Evolutionary conservation across 2,888 invertebrate genomes (phyloP), one percentile per base, ranked within the genome.

Genomic region (Drymonia ruficornis): DNA sequence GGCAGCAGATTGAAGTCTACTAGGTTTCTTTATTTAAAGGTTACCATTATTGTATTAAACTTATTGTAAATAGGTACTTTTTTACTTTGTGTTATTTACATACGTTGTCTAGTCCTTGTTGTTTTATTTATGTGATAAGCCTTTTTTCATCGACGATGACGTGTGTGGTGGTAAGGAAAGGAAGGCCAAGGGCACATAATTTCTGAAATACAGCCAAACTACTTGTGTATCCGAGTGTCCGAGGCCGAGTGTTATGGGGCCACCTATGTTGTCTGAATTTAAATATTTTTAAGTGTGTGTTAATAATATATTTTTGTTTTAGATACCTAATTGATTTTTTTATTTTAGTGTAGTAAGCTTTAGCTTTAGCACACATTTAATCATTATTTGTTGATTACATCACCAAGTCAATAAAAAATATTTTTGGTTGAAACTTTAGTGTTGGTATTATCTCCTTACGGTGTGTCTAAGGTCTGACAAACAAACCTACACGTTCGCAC

Each of bases 41-140:
- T n/a, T 36, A 36, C 36, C 36, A 16, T 40, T 40, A 16, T 38
- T 40, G 16, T 16, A 40, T 40, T 11, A 40, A 16, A 40, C 8
- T 11, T 11, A 40, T 40, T 40, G 40, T 16, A 43, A 43, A 13
- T 43, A 40, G n/a, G 6, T 43, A 3, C 23, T 43, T 23, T 16
- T 23, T 43, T 43, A 43, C 19, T 19, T 43, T 43, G 43, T 43
- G 15, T 36, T 51, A 45, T 13, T 46, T 47, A 50, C 36, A 44
- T 45, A 46, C 45, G 19, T 49, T 50, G 52, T 53, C 43, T 56
- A 61, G 34, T 63, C 67, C 43, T 42, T 23, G 23, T 50, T 34
- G 34, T 47, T n/a, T n/a, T n/a, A n/a, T n/a, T n/a, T 49, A n/a
- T 36, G 36, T 36, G 13, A 23, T 23, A 4, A 23, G 23, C 2